Base-by-base conservation (phyloP, 1,140 invertebrate species). In the Drosophila watanabei region DNA sequence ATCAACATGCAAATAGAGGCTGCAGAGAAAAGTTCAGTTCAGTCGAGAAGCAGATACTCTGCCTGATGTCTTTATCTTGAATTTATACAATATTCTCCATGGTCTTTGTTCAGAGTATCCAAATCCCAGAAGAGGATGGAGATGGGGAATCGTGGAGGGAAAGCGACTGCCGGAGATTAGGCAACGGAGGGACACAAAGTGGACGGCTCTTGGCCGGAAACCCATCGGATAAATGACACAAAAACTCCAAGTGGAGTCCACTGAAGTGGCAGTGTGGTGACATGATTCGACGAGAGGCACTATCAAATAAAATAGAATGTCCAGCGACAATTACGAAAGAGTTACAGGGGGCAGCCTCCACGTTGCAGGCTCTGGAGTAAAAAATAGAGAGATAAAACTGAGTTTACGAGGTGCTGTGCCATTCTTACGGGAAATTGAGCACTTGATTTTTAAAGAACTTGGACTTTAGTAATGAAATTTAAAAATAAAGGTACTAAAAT, bases 221-320 rank as follows among this genome's bases (percentile, higher is more conserved):
- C 82, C 76, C 66, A 78, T 78, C 75, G 77, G 68, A 85, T 69
- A 71, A 82, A 79, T 69, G 79, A 71, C 68, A 64, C 79, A 77
- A 43, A 65, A 54, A 79, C 73, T 79, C 79, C 71, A 76, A 48
- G 49, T 57, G 64, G 65, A 79, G 52, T 32, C 37, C 51, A 43
- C 49, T 64, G 37, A 33, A 64, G 51, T 48, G 46, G 37, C 24
- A 64, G 51, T 48, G 46, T 18, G 46, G 46, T 54, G 32, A 39
- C 51, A 30, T 39, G 20, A 49, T n/a, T n/a, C n/a, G 59, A 64
- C 49, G 72, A 76, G 77, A 61, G 60, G 62, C 57, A 48, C 51
- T 41, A 62, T 41, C 57, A 46, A 73, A 72, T 66, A 45, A 60
- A 73, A 45, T 52, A n/a, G 14, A 73, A 60, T 72, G 37, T 60